Evolutionary conservation across 2,888 invertebrate genomes (phyloP), one percentile per base, ranked within the genome.

Genomic region (Parnassius mnemosyne): DNA sequence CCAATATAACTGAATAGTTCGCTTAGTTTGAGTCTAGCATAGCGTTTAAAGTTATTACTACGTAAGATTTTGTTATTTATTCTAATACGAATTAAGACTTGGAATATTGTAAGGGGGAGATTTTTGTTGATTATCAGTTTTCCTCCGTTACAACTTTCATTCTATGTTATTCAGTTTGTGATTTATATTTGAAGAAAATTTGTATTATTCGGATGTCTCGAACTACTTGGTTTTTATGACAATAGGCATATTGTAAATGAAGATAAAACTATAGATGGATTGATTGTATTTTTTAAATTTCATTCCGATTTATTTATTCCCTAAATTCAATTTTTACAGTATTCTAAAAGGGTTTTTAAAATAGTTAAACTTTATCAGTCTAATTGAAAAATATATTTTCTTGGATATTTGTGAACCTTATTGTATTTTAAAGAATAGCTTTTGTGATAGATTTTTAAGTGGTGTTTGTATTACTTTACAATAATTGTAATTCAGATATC

Each of bases 1-100:
- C 82, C 84, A 84, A 85, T 84, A 74, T 76, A 77, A 73, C 74
- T 76, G 74, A 68, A 73, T 83, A 83, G 82, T 77, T 83, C 75
- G 84, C 87, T 86, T 88, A 85, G 86, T 85, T 82, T 84, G 78
- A 80, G 79, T 84, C 78, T 88, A 88, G 83, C 68, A 67, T 85
- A 87, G 83, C 69, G 81, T 59, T 80, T 76, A 71, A 76, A 76
- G 73, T 71, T 82, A 77, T 64, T 58, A 50, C 61, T 68, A 75
- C 82, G 72, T 89, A 88, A 88, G 86, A 78, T 86, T 89, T 88
- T 89, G 89, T 89, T 89, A 89, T 89, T 89, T 89, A 89, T 86
- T 83, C 84, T 88, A 87, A 82, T 83, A 84, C 82, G 79, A 79
- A 81, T 83, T 77, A 83, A 86, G 87, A 85, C 84, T 85, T 84